A percentile compares a stretch with the other conserved stretches of the same genome.
Conservation (phyloP, 2,113 vertebrate genomes). For the Rostratula benghalensis region DNA sequence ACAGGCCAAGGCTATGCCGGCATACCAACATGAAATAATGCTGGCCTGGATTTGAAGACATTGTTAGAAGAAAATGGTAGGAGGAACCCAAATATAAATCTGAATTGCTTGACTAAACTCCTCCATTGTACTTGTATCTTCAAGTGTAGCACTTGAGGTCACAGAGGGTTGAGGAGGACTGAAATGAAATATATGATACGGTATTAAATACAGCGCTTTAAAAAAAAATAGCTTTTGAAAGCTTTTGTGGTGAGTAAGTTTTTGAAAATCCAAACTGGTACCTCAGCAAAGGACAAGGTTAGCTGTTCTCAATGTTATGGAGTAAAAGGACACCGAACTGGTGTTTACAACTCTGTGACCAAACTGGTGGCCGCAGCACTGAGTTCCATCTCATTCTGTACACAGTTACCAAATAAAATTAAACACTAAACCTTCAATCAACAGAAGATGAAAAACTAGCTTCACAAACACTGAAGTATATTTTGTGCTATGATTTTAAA, state of each 20-base stretch:
- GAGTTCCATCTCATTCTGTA: not conserved
- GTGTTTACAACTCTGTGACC: not conserved
- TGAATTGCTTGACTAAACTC: slow-evolving; percentile 70
- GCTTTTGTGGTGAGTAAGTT: not conserved
- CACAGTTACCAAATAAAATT: slow-evolving; percentile 20
- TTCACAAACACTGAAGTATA: not conserved
- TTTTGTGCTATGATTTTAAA: not conserved
- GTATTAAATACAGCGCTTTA: slow-evolving; percentile 46
- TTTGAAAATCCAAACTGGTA: slow-evolving; percentile 46
- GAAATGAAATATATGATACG: slow-evolving; percentile 54
- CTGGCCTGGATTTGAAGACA: slow-evolving; percentile 67
- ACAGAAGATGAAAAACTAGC: not conserved
- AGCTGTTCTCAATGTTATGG: not conserved
- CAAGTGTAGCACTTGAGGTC: slow-evolving; percentile 55
- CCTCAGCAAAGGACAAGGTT: slow-evolving; percentile 22
- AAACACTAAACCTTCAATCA: slow-evolving; percentile 20
- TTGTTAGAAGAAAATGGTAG: slow-evolving; percentile 71
- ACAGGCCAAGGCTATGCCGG: slow-evolving; percentile 75
- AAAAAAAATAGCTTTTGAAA: slow-evolving; percentile 57
- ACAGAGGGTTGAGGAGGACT: slow-evolving; percentile 36
- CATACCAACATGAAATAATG: slow-evolving; percentile 74
- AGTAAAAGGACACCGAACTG: slow-evolving; percentile 38
- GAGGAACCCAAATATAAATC: slow-evolving; percentile 78
- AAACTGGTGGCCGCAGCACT: not conserved
- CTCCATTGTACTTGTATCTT: slow-evolving; percentile 64